Evolutionary conservation across 1,140 invertebrate species (phyloP).

Genomic region (Cecropterus lyciades): DNA sequence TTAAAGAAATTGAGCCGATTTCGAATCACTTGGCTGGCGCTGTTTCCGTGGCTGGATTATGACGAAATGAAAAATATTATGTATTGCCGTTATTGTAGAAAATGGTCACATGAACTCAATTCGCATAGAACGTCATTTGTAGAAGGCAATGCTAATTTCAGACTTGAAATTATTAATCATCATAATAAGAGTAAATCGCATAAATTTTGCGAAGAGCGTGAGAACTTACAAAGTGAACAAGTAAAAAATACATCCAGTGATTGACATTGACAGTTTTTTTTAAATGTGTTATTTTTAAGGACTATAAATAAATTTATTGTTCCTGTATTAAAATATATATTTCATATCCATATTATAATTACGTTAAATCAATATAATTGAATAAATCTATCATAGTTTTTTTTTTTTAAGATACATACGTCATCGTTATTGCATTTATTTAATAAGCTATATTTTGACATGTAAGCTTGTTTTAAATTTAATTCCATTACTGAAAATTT

Average conservation of each 20-base stretch:
- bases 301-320: too few relatives aligned
- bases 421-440: too few relatives aligned
- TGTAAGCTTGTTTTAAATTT: too few relatives aligned
- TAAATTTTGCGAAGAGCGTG: slow-evolving; percentile 85
- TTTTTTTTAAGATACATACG: too few relatives aligned
- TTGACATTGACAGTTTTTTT: too few relatives aligned
- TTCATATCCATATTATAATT: too few relatives aligned
- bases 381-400: too few relatives aligned
- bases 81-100: slow-evolving; percentile 89
- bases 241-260: background rate
- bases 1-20: slow-evolving; percentile 86
- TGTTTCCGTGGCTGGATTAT: slow-evolving; percentile 89
- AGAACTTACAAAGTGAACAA: slow-evolving; percentile 49
- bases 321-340: too few relatives aligned
- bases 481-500: too few relatives aligned
- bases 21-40: slow-evolving; percentile 86
- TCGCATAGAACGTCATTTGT: slow-evolving; percentile 90
- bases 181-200: slow-evolving; percentile 91
- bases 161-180: slow-evolving; percentile 90
- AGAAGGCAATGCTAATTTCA: slow-evolving; percentile 90
- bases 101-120: slow-evolving; percentile 88
- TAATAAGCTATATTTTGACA: too few relatives aligned
- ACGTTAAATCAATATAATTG: too few relatives aligned
- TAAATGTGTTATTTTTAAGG: background rate
- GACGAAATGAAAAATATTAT: slow-evolving; percentile 88